These are phyloP conservation scores for Nansenia antarctica DNA, from an alignment of 2,113 vertebrate genomes.

Conservation along the genomic window DNA sequence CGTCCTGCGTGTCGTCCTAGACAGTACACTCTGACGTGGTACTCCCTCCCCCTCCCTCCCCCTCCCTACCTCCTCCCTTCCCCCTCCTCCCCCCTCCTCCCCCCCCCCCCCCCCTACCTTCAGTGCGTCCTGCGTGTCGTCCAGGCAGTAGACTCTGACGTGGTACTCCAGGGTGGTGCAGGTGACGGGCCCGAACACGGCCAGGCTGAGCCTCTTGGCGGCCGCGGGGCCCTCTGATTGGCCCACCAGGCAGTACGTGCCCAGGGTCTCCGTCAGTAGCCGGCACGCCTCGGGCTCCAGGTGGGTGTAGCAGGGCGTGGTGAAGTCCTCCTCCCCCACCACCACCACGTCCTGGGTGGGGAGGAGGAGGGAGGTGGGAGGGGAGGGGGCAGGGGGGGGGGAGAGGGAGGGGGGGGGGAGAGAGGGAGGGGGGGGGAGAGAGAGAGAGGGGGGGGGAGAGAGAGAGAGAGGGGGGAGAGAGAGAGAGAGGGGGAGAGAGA, in stretches of 20 bases:
- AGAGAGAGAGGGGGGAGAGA: no score
- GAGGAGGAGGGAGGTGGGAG: not conserved
- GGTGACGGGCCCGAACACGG: constrained; percentile 87
- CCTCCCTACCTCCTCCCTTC: no score
- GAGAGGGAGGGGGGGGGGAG: no score
- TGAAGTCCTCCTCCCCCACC: constrained; percentile 93
- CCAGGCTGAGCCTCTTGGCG: constrained; percentile 89
- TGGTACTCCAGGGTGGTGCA: constrained; percentile 91
- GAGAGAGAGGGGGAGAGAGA: no score
- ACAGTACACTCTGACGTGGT: no score
- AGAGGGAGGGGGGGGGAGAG: no score
- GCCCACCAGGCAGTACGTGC: constrained; percentile 89
- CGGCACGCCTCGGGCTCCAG: constrained; percentile 91
- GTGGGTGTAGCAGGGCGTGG: constrained; percentile 92
- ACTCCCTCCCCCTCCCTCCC: no score
- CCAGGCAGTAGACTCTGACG: constrained; percentile 91
- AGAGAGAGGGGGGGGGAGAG: no score
- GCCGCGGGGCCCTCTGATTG: constrained; percentile 88
- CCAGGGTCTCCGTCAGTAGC: constrained; percentile 89
- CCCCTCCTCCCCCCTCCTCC: no score
- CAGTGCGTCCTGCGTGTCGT: constrained; percentile 91
- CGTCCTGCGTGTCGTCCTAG: no score
- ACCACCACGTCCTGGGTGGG: constrained; percentile 85
- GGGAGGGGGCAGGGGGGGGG: no score
- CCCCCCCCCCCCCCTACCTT: constrained; percentile 75